Percentiles rank a stretch among this genome's conserved stretches.
These are phyloP conservation scores for Cydia splendana DNA, from an alignment of 1,140 invertebrate genomes.

Conservation along the genomic window DNA sequence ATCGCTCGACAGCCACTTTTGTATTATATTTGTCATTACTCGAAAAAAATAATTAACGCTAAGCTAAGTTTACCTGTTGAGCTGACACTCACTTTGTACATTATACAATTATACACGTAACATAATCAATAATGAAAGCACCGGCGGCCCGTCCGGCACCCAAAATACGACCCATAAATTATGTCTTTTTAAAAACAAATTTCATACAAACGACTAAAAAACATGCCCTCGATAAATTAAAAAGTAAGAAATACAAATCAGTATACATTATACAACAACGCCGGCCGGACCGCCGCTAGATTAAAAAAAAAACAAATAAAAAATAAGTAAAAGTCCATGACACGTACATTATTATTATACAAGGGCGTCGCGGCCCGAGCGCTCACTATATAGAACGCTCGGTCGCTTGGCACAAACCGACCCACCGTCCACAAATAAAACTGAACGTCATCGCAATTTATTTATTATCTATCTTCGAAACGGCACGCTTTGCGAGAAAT, in stretches of 20 bases:
- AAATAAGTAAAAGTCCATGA: slow-evolving; percentile 30
- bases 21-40: slow-evolving; percentile 66
- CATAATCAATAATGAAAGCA: slow-evolving; percentile 42
- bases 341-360: slow-evolving; percentile 23
- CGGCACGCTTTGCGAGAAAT: slow-evolving; percentile 22
- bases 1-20: slow-evolving; percentile 51
- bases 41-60: slow-evolving; percentile 67
- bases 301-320: slow-evolving; percentile 16
- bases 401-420: not conserved
- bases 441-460: not conserved
- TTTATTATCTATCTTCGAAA: slow-evolving; percentile 2
- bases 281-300: slow-evolving; percentile 16
- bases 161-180: slow-evolving; percentile 37
- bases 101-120: slow-evolving; percentile 62
- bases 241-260: slow-evolving; percentile 45
- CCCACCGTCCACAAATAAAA: not conserved
- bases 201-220: slow-evolving; percentile 38
- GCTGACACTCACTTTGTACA: slow-evolving; percentile 76
- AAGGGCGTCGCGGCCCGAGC: slow-evolving; percentile 7
- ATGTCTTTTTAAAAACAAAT: slow-evolving; percentile 58
- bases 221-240: slow-evolving; percentile 37
- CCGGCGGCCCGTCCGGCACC: slow-evolving; percentile 39
- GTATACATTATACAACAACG: slow-evolving; percentile 34
- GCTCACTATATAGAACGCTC: not conserved
- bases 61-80: slow-evolving; percentile 73